phyloP scores from a whole-genome alignment of 2,113 vertebrate genomes.

The Pagrus major region DNA sequence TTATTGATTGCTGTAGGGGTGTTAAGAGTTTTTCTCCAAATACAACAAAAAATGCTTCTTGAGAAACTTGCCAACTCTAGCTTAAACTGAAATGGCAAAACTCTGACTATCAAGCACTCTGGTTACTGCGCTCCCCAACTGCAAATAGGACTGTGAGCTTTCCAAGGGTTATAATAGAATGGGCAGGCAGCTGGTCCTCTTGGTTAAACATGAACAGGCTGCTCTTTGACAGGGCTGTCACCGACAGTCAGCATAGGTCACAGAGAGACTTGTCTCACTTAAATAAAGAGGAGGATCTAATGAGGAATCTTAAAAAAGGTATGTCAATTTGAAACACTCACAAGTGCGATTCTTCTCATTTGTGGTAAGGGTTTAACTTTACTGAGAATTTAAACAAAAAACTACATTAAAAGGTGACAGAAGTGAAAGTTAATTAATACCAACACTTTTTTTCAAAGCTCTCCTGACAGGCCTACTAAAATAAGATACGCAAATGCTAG shows the following conservation, averaged over 20 bases:
- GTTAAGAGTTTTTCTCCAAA: too few species aligned
- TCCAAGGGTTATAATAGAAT: slow-evolving; percentile 58
- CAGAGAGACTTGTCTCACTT: slow-evolving; percentile 24
- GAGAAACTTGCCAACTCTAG: too few species aligned
- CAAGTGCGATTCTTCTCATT: not conserved
- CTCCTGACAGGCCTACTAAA: slow-evolving; percentile 26
- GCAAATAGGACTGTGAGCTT: slow-evolving; percentile 48
- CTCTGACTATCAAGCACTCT: slow-evolving; percentile 28
- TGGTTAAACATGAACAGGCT: slow-evolving; percentile 71
- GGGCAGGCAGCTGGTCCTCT: slow-evolving; percentile 58
- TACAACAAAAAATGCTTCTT: too few species aligned
- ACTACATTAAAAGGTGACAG: not conserved
- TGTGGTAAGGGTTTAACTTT: not conserved
- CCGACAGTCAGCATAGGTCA: slow-evolving; percentile 37
- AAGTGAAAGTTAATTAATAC: not conserved
- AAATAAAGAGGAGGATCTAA: slow-evolving; percentile 14
- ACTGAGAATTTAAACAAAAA: not conserved
- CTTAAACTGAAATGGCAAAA: slow-evolving; percentile 6
- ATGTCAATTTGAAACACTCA: slow-evolving; percentile 2
- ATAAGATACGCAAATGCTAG: slow-evolving; percentile 21
- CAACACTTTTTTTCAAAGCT: not conserved
- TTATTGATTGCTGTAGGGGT: too few species aligned
- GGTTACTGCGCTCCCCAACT: slow-evolving; percentile 31
- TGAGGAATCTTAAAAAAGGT: slow-evolving; percentile 9
- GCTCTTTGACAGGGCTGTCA: slow-evolving; percentile 59